A percentile compares a stretch with the other conserved stretches of the same genome.
These are phyloP conservation scores for Mustela lutreola DNA, from an alignment of 2,113 vertebrate species.

Conservation along the genomic window DNA sequence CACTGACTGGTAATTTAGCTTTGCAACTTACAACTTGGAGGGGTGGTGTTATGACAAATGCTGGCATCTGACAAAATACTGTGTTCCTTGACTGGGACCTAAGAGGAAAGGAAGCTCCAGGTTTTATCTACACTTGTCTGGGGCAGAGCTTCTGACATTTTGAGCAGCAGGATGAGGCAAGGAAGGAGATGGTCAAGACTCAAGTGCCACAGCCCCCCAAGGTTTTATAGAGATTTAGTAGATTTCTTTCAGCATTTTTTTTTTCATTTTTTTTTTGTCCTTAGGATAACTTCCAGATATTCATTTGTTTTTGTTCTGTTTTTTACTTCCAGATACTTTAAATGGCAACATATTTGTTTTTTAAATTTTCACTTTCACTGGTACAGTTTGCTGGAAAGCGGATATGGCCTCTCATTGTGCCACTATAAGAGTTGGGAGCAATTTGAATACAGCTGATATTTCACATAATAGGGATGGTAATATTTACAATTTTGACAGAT, in stretches of 20 bases:
- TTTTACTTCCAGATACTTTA: background rate
- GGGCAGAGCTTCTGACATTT: background rate
- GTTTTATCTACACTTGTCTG: background rate
- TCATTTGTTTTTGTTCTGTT: background rate
- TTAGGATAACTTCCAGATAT: background rate
- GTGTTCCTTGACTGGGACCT: background rate
- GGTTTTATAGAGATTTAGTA: background rate
- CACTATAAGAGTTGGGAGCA: background rate
- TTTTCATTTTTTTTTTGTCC: background rate
- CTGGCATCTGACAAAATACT: background rate
- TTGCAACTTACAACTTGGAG: background rate
- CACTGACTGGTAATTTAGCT: background rate
- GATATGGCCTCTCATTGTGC: accelerated
- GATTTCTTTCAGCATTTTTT: background rate
- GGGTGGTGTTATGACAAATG: background rate
- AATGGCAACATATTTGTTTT: background rate
- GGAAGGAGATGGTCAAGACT: background rate
- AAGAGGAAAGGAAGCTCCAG: background rate
- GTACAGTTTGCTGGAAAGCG: background rate
- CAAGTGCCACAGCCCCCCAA: background rate
- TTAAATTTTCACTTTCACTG: background rate
- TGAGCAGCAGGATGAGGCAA: background rate
- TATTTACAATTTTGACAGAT: background rate
- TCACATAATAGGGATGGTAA: background rate
- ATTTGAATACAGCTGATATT: background rate